Base-by-base conservation (phyloP, 1,140 invertebrate species). In the Atta texana region DNA sequence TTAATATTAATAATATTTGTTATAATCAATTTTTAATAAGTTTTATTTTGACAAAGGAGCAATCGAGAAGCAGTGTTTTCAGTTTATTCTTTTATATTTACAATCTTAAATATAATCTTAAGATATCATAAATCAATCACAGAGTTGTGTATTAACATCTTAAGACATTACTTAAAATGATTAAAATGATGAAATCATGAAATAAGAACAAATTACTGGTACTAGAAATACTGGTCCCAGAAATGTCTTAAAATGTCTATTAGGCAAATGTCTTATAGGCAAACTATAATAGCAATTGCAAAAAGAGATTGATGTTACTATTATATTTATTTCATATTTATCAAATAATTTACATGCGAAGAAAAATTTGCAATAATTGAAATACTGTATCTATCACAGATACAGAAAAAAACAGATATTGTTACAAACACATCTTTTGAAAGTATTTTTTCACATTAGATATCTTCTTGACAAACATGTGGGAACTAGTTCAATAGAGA, bases 391-490 rank as follows among this genome's bases (percentile, higher is more conserved):
- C 3, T 39, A 68, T 55, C 2, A 16, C 21, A 3, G 34, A 66
- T 78, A 44, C n/a, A 64, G 7, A 2, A 10, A 57, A 78, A 77
- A 6, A n/a, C 44, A 51, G 44, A 64, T 12, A 24, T 64, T 78
- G 28, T 78, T 28, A 7, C 44, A 64, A 53, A 44, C 7, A 18
- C 2, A 51, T 66, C 12, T 78, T 21, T 66, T 34, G 12, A 2
- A 78, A 28, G 31, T 53, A 78, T 10, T 55, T 80, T 6, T 51
- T 68, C 14, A 71, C 16, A 71, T 44, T 69, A 8, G 21, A 39
- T 14, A 28, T 55, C 44, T 34, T 39, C 8, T 68, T 28, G 7
- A 39, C 34, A 64, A 78, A 34, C 31, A 81, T 71, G 66, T 21
- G 14, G 1, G 7, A 57, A 81, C 0, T 28, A 57, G 12, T 39